These are phyloP conservation scores for Drosophila ambigua DNA, from an alignment of 1,140 invertebrate genomes.

Conservation along the genomic window DNA sequence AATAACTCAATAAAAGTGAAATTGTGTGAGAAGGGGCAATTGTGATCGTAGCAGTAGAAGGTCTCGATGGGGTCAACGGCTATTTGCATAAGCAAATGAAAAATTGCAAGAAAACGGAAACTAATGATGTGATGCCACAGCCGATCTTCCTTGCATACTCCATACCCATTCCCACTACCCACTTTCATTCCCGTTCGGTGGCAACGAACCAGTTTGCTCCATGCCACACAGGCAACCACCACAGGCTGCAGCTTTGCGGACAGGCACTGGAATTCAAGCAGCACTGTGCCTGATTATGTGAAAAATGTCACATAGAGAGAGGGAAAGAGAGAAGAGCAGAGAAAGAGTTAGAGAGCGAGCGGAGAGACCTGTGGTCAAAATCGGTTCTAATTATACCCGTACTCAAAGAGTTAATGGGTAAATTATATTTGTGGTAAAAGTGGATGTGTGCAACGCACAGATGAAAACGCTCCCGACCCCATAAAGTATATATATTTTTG, in stretches of 20 bases:
- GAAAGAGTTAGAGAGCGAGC: not conserved
- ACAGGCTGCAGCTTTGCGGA: constrained; percentile 12
- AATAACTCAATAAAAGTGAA: constrained; percentile 57
- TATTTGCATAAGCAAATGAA: constrained; percentile 76
- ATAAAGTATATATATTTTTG: too few species aligned
- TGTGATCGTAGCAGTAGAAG: not conserved
- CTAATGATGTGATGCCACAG: constrained; percentile 80
- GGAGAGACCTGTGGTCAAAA: constrained; percentile 26
- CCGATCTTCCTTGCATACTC: not conserved
- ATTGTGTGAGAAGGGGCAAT: constrained; percentile 29
- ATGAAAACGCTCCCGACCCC: too few species aligned
- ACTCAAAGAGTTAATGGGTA: too few species aligned
- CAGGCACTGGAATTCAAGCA: constrained; percentile 67
- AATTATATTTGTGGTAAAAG: too few species aligned
- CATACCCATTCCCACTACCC: not conserved
- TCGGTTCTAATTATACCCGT: constrained; percentile 16
- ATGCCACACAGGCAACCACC: constrained; percentile 46
- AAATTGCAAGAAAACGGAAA: constrained; percentile 83
- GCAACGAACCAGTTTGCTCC: constrained; percentile 52
- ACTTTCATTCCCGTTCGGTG: constrained; percentile 48
- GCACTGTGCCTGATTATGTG: constrained; percentile 74
- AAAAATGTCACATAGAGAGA: constrained; percentile 74
- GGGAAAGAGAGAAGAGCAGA: constrained; percentile 21
- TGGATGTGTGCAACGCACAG: too few species aligned
- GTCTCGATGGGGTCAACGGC: constrained; percentile 67